Evolutionary conservation across 2,888 invertebrate species (phyloP), one percentile per base, ranked within the genome.

Genomic region (Tetranychus truncatus): DNA sequence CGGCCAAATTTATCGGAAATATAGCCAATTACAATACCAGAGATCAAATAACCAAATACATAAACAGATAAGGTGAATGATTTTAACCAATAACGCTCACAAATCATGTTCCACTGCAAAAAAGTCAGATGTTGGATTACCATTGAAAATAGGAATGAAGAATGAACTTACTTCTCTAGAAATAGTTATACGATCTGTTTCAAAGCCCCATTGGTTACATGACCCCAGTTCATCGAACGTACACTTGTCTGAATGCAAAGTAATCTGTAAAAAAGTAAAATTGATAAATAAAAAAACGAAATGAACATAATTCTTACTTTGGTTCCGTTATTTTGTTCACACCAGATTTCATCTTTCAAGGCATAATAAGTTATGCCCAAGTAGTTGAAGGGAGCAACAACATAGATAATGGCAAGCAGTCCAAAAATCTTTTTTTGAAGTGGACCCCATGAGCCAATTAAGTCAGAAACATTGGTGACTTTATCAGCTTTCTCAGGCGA

Each of bases 361-460:
- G 74, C 74, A 55, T 74, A 75, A 44, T 72, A 75, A 45, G 71
- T 45, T 4, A 74, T n/a, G 5, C 69, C 73, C 18, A 75, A 18
- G 24, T 73, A 67, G 21, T 75, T 67, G 11, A 73, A 73, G 0
- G 75, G 69, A 45, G 74, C 66, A 18, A 75, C 66, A 21, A 75
- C n/a, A 11, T 67, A 73, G 24, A 69, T 55, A 21, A 69, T 24
- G n/a, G 11, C 34, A 20, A 69, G 24, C 1, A 74, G 8, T 4
- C 45, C 34, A 20, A 75, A 75, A 8, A 73, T 20, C 18, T 74
- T 73, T 45, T n/a, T 45, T n/a, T 75, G 75, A 45, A 72, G 73
- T 69, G 24, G 24, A 7, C 75, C 75, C 75, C 75, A 75, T 15
- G 71, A 66, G 11, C 75, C 75, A 11, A 75, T 71, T 11, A 75